Conservation (phyloP, 1,140 invertebrate genomes). For the Aphelinus certus region DNA sequence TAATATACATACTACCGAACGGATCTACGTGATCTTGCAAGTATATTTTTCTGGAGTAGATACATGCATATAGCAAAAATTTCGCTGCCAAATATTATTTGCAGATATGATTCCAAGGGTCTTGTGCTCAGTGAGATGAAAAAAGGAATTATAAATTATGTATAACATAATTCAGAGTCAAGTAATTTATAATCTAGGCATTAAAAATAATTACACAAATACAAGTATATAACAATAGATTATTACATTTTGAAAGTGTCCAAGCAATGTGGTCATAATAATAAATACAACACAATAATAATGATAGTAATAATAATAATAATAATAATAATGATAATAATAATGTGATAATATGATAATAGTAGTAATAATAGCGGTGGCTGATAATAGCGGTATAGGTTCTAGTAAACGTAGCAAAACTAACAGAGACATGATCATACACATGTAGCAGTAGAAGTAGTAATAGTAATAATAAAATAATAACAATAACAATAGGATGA, state of each 20-base stretch:
- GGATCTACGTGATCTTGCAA: not conserved
- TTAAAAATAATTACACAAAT: slow-evolving; percentile 52
- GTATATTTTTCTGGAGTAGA: not conserved
- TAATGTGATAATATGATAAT: no score
- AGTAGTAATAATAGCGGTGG: no score
- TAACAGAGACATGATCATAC: slow-evolving; percentile 35
- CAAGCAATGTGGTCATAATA: slow-evolving; percentile 29
- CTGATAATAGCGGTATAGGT: not conserved
- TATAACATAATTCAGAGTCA: slow-evolving; percentile 17
- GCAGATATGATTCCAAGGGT: not conserved
- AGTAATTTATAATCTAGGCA: slow-evolving; percentile 44
- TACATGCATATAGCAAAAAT: not conserved
- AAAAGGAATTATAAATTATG: slow-evolving; percentile 16
- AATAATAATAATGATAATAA: not conserved
- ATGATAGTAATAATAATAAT: slow-evolving; percentile 24
- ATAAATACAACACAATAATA: slow-evolving; percentile 30
- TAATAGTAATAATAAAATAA: slow-evolving; percentile 43
- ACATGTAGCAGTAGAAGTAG: slow-evolving; percentile 35
- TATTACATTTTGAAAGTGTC: slow-evolving; percentile 31
- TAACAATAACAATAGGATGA: slow-evolving; percentile 44
- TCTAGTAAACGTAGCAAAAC: slow-evolving; percentile 34
- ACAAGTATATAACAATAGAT: slow-evolving; percentile 45
- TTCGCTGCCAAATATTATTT: not conserved
- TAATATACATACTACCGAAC: slow-evolving; percentile 18
- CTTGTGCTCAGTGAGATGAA: slow-evolving; percentile 15